These are phyloP conservation scores for Drosophila virilis DNA, from an alignment of 1,140 invertebrate species.

Conservation along the genomic window DNA sequence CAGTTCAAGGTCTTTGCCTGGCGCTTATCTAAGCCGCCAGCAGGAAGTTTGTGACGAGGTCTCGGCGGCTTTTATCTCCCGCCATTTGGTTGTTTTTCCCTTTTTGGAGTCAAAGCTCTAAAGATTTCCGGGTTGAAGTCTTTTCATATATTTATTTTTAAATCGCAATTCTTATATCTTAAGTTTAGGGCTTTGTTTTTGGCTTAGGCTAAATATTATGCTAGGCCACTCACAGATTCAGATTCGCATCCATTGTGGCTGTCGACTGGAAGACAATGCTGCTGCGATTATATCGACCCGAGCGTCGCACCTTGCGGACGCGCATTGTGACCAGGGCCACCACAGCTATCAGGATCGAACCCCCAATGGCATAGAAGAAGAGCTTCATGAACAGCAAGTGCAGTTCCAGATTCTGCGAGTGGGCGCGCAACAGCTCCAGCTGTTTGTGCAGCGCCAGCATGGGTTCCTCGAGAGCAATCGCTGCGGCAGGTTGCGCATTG, in stretches of 20 bases:
- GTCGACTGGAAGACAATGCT: conserved; percentile 77
- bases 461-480: conserved; percentile 19
- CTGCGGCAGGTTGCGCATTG: conserved; percentile 10
- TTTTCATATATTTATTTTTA: not conserved
- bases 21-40: conserved; percentile 15
- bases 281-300: conserved; percentile 61
- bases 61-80: conserved; percentile 13
- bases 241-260: conserved; percentile 69
- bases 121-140: conserved; percentile 28
- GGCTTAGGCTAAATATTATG: not conserved
- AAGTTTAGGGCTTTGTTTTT: not conserved
- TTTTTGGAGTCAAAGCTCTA: conserved; percentile 18
- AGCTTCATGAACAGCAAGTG: conserved; percentile 66
- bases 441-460: conserved; percentile 53
- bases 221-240: conserved; percentile 38
- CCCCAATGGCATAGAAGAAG: conserved; percentile 45
- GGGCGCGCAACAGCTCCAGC: conserved; percentile 51
- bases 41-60: conserved; percentile 30
- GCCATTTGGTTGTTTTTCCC: not conserved
- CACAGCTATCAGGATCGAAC: conserved; percentile 26
- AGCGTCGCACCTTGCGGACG: conserved; percentile 51
- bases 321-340: conserved; percentile 30
- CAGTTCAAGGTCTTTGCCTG: conserved; percentile 41
- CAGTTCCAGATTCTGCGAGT: conserved; percentile 59
- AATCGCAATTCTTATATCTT: no score